phyloP scores from a whole-genome alignment of 2,797 vertebrate species.

The Peromyscus nudipes region DNA sequence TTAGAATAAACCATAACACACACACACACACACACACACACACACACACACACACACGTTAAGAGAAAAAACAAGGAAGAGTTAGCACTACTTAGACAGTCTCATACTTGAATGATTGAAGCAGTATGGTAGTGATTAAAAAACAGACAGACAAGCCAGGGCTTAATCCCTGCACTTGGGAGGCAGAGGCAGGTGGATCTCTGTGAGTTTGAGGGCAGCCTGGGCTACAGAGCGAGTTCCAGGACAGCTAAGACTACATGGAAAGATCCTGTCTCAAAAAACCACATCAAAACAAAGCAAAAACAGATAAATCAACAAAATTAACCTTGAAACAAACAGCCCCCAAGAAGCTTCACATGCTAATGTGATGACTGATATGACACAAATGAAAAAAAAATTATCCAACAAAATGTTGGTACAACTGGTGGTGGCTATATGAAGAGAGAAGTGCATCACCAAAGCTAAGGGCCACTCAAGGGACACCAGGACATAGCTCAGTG shows the following conservation, averaged over 20 bases:
- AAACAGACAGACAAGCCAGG: background rate
- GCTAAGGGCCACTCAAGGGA: background rate
- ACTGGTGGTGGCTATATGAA: background rate
- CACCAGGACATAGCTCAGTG: background rate
- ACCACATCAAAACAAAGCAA: background rate
- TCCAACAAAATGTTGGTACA: constrained; percentile 29
- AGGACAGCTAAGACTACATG: background rate
- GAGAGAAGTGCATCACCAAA: background rate
- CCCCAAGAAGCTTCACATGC: background rate
- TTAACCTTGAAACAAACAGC: constrained; percentile 8
- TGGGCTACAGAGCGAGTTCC: background rate
- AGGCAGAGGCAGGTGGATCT: background rate
- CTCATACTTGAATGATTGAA: constrained; percentile 53
- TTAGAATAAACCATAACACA: constrained; percentile 52
- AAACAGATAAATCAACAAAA: constrained; percentile 31
- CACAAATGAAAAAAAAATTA: constrained; percentile 27
- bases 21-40: background rate
- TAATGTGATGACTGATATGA: constrained; percentile 4
- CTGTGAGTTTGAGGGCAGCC: background rate
- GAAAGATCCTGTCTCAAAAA: background rate
- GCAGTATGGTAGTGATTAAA: background rate
- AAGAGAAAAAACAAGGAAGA: constrained; percentile 18
- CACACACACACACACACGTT: background rate
- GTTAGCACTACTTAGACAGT: background rate
- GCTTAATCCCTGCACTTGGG: background rate